Conservation (phyloP, 2,113 vertebrate genomes). For the Conger conger region DNA sequence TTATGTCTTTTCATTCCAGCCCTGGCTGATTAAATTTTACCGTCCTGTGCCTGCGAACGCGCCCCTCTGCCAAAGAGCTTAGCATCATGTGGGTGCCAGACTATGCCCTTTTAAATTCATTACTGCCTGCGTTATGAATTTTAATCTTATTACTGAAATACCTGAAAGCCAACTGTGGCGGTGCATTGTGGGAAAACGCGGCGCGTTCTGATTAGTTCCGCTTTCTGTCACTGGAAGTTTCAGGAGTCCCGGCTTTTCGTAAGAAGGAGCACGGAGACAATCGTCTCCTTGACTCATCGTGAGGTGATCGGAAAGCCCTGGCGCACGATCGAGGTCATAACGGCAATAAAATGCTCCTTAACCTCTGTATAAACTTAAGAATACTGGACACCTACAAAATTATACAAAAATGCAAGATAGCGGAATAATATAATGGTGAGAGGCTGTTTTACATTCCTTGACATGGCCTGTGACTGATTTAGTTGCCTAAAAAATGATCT, state of each 20-base stretch:
- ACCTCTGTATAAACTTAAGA: not conserved
- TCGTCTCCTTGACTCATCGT: not conserved
- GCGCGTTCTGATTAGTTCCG: not conserved
- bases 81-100: not conserved
- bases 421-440: no score
- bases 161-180: not conserved
- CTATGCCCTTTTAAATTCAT: slow-evolving; percentile 5
- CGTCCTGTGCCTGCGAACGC: not conserved
- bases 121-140: slow-evolving; percentile 13
- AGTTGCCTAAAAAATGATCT: no score
- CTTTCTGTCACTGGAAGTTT: not conserved
- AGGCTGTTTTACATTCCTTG: no score
- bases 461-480: no score
- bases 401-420: no score
- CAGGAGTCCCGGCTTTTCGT: not conserved
- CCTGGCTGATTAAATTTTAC: not conserved
- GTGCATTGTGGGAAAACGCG: not conserved
- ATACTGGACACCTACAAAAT: no score
- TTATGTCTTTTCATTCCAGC: slow-evolving; percentile 13
- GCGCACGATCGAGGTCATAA: not conserved
- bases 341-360: not conserved
- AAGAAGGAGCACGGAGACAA: not conserved
- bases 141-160: slow-evolving; percentile 2
- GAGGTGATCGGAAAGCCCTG: not conserved
- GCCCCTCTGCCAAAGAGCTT: slow-evolving; percentile 19